A percentile compares a stretch with the other conserved stretches of the same genome.
Conservation (phyloP, 1,140 invertebrate species). For the Amphibalanus amphitrite region DNA sequence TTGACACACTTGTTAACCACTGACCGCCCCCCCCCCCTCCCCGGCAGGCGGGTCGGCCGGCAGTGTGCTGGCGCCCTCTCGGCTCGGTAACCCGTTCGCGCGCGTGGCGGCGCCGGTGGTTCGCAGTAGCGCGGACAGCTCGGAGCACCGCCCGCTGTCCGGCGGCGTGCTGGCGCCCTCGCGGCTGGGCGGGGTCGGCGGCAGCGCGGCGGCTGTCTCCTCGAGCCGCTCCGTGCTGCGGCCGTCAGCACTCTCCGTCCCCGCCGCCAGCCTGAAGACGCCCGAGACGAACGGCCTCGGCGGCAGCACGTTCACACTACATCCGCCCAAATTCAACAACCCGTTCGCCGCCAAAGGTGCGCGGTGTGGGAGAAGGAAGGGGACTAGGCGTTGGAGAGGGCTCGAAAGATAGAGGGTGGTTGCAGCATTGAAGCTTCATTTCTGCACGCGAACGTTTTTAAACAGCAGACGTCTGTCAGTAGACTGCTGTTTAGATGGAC, state of each 20-base stretch:
- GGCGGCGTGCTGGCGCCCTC: background rate
- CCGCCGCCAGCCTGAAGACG: background rate
- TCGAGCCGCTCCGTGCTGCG: background rate
- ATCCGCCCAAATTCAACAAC: slow-evolving; percentile 7
- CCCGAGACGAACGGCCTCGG: background rate
- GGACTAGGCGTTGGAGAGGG: background rate
- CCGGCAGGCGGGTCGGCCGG: background rate
- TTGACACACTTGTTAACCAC: too few relatives aligned
- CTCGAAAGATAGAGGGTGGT: too few relatives aligned
- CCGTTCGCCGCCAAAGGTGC: background rate
- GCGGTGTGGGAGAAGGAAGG: background rate
- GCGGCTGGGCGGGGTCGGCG: background rate
- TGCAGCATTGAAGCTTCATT: too few relatives aligned
- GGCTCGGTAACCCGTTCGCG: background rate
- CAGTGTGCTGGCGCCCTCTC: background rate
- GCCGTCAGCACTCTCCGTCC: background rate
- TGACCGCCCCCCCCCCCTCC: background rate
- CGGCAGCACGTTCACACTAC: slow-evolving; percentile 2
- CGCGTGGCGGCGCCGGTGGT: background rate
- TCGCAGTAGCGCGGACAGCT: background rate
- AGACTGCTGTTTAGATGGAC: too few relatives aligned
- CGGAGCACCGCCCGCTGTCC: background rate
- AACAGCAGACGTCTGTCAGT: too few relatives aligned
- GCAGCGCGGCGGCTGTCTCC: background rate
- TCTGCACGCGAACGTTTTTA: too few relatives aligned